Percentiles rank a stretch among this genome's conserved stretches.
Evolutionary conservation across 1,140 invertebrate genomes (phyloP).

Genomic region (Scylla paramamosain): DNA sequence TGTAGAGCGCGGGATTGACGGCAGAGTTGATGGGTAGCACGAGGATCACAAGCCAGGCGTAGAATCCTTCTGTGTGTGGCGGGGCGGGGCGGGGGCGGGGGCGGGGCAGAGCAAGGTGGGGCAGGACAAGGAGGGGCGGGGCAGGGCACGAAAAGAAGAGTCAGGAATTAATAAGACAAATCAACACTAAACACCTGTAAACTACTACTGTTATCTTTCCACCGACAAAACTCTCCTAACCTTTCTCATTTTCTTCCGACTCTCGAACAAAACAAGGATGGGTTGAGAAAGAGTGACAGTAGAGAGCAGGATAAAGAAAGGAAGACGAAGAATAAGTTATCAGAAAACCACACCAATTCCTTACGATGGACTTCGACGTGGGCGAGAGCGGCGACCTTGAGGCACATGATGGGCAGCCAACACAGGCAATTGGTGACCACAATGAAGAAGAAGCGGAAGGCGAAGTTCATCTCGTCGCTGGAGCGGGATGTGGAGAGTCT

Average conservation of each 20-base stretch:
- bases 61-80: constrained; percentile 83
- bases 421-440: constrained; percentile 87
- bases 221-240: too few relatives aligned
- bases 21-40: constrained; percentile 89
- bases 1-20: constrained; percentile 89
- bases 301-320: too few relatives aligned
- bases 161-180: neutral
- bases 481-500: constrained; percentile 83
- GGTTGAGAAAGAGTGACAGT: too few relatives aligned
- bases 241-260: too few relatives aligned
- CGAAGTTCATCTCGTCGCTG: constrained; percentile 85
- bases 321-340: too few relatives aligned
- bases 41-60: constrained; percentile 82
- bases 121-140: neutral
- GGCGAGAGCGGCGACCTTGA: constrained; percentile 86
- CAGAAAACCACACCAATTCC: neutral
- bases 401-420: constrained; percentile 87
- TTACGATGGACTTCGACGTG: constrained; percentile 82
- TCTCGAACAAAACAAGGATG: too few relatives aligned
- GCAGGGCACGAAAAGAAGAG: too few relatives aligned
- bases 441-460: constrained; percentile 87
- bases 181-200: too few relatives aligned
- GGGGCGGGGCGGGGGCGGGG: neutral
- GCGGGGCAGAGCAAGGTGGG: neutral
- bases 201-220: too few relatives aligned